Conservation (phyloP, 2,113 vertebrate genomes). For the Rhynchopsitta pachyrhyncha region DNA sequence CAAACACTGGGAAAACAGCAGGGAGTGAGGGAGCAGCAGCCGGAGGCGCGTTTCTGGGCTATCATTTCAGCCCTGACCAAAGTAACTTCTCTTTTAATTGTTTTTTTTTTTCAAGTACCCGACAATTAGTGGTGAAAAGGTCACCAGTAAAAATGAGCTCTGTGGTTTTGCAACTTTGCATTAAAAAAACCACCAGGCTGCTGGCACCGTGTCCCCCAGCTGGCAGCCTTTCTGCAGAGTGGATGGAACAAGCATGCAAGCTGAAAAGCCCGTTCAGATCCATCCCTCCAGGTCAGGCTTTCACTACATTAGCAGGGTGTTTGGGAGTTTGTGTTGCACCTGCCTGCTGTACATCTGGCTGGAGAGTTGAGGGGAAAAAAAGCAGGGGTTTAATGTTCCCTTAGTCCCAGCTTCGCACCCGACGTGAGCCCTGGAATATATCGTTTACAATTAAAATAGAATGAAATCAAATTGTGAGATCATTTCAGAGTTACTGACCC, state of each 20-base stretch:
- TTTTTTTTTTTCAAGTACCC: not conserved
- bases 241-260: not conserved
- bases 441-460: constrained; percentile 57
- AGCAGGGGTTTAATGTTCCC: constrained; percentile 2
- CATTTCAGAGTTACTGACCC: constrained; percentile 28
- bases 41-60: not conserved
- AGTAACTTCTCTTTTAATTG: not conserved
- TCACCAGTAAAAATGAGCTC: constrained; percentile 55
- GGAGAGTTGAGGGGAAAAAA: not conserved
- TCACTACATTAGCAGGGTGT: not conserved
- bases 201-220: not conserved
- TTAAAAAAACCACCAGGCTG: constrained; percentile 49
- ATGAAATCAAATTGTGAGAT: constrained; percentile 62
- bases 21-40: not conserved
- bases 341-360: constrained; percentile 36
- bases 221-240: constrained; percentile 8
- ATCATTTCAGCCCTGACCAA: not conserved
- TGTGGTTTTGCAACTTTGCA: constrained; percentile 65
- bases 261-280: constrained; percentile 31
- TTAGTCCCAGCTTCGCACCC: not conserved
- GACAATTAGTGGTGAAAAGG: constrained; percentile 59
- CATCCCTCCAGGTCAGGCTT: not conserved
- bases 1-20: not conserved
- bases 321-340: constrained; percentile 52
- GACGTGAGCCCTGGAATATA: not conserved